These are phyloP conservation scores for Myxocyprinus asiaticus DNA, from an alignment of 2,113 vertebrate genomes.

Conservation along the genomic window DNA sequence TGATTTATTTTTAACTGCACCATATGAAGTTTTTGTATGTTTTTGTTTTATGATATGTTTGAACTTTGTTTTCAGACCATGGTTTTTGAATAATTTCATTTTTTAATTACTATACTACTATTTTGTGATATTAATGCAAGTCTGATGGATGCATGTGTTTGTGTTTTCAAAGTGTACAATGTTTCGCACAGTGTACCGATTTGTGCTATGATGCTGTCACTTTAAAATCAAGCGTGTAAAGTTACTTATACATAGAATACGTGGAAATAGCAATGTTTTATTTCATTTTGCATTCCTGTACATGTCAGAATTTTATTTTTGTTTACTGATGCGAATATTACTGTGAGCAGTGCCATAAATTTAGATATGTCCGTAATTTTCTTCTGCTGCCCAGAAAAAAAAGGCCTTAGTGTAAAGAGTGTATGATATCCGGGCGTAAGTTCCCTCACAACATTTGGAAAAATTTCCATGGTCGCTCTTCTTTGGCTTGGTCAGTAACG, in stretches of 20 bases:
- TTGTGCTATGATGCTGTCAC: slow-evolving; percentile 80
- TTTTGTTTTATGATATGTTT: neutral
- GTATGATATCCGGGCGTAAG: slow-evolving; percentile 19
- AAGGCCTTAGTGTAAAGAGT: slow-evolving; percentile 55
- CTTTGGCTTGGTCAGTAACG: neutral
- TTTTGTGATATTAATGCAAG: slow-evolving; percentile 56
- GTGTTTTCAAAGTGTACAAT: slow-evolving; percentile 25
- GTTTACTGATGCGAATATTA: slow-evolving; percentile 74
- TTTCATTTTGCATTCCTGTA: slow-evolving; percentile 76
- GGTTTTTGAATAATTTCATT: slow-evolving; percentile 33
- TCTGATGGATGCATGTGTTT: slow-evolving; percentile 12
- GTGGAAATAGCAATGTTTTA: slow-evolving; percentile 55
- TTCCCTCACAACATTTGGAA: neutral
- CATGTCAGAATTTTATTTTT: slow-evolving; percentile 62
- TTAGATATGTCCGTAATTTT: slow-evolving; percentile 47
- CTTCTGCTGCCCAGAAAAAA: slow-evolving; percentile 53
- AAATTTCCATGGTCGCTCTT: neutral
- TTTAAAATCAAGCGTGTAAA: slow-evolving; percentile 73
- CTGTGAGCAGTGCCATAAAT: slow-evolving; percentile 78
- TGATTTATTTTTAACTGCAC: slow-evolving; percentile 57
- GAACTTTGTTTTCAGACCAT: slow-evolving; percentile 31
- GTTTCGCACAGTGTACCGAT: slow-evolving; percentile 63
- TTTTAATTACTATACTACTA: slow-evolving; percentile 57
- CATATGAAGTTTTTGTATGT: slow-evolving; percentile 40
- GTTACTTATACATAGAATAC: slow-evolving; percentile 61